Evolutionary conservation across 2,888 invertebrate genomes (phyloP), one percentile per base, ranked within the genome.

Genomic region (Apodemia duryi): DNA sequence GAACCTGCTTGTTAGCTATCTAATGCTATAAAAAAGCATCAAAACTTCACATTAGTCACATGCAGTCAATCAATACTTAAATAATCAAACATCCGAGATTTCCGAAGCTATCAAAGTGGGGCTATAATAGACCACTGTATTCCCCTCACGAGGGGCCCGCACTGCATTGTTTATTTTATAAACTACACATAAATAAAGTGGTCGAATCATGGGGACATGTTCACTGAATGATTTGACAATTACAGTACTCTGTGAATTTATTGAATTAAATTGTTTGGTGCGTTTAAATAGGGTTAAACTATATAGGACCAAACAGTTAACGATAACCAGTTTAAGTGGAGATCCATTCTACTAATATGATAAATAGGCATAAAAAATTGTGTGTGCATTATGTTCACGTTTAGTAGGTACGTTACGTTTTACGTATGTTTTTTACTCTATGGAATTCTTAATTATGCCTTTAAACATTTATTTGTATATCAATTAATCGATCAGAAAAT

Each of bases 191-290:
- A 73, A 77, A 79, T 78, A 72, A 72, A 73, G 65, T 61, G 66
- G 57, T 35, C 57, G 32, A 60, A 32, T 60, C 35, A 35, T 72
- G 73, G 73, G 70, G 75, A 72, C 71, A 71, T 68, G 78, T 75
- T 73, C 72, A 80, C 74, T 82, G 81, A 85, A 88, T 89, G 88
- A 88, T 88, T 86, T 78, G 82, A 86, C 88, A 84, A 88, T 89
- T 84, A 88, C 79, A 72, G 75, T 74, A 63, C 68, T 67, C 74
- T 73, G 84, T 77, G 81, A 83, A 83, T 84, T 86, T 85, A 88
- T 89, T 87, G 84, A 84, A 83, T 84, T 74, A 77, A 83, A 83
- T 76, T 77, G 81, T 78, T 57, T 5, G 57, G 46, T 43, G 0
- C 29, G 6, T 10, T 10, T 54, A 54, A 54, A n/a, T 54, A 29